Evolutionary conservation across 2,888 invertebrate genomes (phyloP).

Genomic region (Nysson spinosus): DNA sequence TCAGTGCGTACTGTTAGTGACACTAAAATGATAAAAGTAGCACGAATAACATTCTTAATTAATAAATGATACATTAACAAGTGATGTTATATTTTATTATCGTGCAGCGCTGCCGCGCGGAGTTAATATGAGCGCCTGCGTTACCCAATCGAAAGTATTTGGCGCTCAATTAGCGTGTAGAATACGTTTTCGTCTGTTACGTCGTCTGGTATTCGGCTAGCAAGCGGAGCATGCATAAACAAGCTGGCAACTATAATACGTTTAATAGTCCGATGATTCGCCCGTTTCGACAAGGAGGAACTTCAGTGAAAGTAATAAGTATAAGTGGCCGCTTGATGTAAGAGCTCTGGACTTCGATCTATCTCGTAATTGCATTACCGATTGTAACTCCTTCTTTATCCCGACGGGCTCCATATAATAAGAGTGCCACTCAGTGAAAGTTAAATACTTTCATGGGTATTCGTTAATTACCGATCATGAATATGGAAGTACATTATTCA

Average conservation of each 20-base stretch:
- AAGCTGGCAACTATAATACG: not conserved
- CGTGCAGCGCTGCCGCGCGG: no score
- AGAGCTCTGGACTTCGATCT: conserved; percentile 35
- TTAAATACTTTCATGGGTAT: no score
- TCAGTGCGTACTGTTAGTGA: no score
- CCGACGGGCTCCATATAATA: conserved; percentile 17
- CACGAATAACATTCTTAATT: no score
- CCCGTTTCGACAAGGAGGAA: conserved; percentile 13
- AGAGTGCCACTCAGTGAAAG: conserved; percentile 29
- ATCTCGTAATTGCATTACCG: conserved; percentile 31
- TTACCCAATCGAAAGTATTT: conserved; percentile 24
- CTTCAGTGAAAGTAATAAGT: conserved; percentile 63
- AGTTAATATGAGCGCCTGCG: no score
- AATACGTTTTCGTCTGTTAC: conserved; percentile 3
- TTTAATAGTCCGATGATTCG: conserved; percentile 10
- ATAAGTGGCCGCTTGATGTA: conserved; percentile 57
- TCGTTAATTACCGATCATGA: no score
- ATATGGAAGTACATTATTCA: no score
- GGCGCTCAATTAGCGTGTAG: conserved; percentile 31
- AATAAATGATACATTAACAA: no score
- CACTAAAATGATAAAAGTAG: no score
- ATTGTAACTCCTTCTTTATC: conserved; percentile 13
- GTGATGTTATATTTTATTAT: no score
- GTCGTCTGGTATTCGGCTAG: not conserved
- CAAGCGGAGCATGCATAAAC: not conserved